phyloP scores from a whole-genome alignment of 1,140 invertebrate genomes.

The Pachypsylla venusta region DNA sequence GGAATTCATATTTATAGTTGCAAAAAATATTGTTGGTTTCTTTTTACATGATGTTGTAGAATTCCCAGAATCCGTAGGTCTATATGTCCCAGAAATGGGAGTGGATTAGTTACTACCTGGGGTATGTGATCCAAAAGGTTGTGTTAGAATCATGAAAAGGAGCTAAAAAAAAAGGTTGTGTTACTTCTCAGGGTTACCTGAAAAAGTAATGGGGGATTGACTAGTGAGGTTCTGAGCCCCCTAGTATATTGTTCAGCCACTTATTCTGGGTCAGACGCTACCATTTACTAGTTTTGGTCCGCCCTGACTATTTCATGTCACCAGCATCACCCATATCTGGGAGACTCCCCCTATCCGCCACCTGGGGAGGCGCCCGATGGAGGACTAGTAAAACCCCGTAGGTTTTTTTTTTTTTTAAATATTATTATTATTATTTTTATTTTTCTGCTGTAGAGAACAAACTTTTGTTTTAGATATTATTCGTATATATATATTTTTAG shows the following conservation, averaged over 20 bases:
- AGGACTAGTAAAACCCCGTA: too few relatives aligned
- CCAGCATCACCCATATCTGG: neutral
- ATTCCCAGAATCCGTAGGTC: neutral
- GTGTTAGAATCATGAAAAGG: neutral
- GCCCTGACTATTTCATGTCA: neutral
- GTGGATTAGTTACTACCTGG: neutral
- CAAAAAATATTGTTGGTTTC: neutral
- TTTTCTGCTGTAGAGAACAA: too few relatives aligned
- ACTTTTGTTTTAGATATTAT: too few relatives aligned
- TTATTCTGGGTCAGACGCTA: neutral
- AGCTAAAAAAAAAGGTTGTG: neutral
- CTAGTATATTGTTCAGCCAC: neutral
- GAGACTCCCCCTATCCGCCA: neutral
- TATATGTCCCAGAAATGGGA: neutral
- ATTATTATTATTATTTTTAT: too few relatives aligned
- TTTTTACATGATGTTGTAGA: neutral
- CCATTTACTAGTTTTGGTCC: neutral
- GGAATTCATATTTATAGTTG: neutral
- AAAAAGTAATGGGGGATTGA: neutral
- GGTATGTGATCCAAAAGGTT: neutral
- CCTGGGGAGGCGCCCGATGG: too few relatives aligned
- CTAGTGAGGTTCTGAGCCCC: neutral
- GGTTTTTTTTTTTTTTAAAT: too few relatives aligned
- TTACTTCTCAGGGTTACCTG: neutral
- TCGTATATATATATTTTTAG: too few relatives aligned